Conservation (phyloP, 2,113 vertebrate genomes). For the Asarcornis scutulata region DNA sequence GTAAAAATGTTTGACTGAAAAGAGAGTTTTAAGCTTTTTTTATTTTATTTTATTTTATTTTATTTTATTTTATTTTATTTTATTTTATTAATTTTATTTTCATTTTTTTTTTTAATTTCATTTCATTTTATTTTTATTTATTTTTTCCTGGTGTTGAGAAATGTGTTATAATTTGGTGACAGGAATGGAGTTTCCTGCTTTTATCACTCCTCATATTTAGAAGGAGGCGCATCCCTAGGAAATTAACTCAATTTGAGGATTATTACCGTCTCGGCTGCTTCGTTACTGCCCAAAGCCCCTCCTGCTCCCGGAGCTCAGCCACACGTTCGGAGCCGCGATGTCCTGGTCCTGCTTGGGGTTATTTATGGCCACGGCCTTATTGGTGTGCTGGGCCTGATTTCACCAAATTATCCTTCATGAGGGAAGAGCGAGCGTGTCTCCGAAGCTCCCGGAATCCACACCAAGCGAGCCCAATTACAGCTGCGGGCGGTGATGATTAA, state of each 20-base stretch:
- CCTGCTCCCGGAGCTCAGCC: not conserved
- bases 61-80: too few relatives aligned
- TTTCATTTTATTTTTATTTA: too few relatives aligned
- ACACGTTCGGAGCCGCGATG: accelerated
- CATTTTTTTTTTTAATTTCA: too few relatives aligned
- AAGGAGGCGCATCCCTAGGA: not conserved
- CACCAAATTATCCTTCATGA: accelerated
- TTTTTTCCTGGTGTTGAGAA: not conserved
- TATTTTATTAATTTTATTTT: too few relatives aligned
- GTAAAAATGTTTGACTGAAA: not conserved
- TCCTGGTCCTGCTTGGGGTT: not conserved
- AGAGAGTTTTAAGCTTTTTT: not conserved
- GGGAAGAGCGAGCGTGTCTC: not conserved
- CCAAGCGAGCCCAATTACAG: not conserved
- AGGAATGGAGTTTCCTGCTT: not conserved
- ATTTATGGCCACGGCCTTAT: accelerated
- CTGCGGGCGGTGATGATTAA: not conserved
- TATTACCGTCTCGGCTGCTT: accelerated
- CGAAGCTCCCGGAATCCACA: not conserved
- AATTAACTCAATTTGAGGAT: not conserved
- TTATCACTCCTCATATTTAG: accelerated
- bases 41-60: not conserved
- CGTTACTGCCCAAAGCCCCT: not conserved
- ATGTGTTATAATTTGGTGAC: accelerated
- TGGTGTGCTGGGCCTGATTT: accelerated